Conservation (phyloP, 2,113 vertebrate species). For the Lichenostomus cassidix region DNA sequence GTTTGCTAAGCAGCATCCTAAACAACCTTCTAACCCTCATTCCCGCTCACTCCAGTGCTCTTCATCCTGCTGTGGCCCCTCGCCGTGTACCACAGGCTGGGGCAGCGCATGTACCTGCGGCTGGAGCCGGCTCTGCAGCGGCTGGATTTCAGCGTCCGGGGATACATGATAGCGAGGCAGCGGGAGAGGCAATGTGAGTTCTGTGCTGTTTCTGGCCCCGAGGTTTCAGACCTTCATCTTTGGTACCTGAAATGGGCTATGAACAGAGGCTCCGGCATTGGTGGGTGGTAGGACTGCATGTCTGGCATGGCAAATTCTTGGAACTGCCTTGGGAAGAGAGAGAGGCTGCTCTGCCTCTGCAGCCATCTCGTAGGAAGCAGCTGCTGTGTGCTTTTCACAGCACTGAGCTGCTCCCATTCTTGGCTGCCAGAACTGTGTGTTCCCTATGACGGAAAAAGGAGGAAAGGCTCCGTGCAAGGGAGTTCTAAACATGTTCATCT, state of each 20-base stretch:
- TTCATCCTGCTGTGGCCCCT: constrained; percentile 85
- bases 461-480: not conserved
- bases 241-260: not conserved
- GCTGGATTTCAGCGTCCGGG: constrained; percentile 88
- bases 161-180: constrained; percentile 90
- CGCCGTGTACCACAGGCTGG: constrained; percentile 83
- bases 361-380: not conserved
- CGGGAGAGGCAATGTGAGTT: constrained; percentile 89
- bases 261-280: rapidly evolving
- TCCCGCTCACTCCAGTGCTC: constrained; percentile 76
- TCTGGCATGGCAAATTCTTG: not conserved
- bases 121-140: constrained; percentile 91
- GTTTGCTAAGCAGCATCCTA: not conserved
- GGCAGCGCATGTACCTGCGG: constrained; percentile 77
- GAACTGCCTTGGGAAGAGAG: not conserved
- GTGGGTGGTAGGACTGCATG: not conserved
- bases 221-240: not conserved
- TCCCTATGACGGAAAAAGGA: not conserved
- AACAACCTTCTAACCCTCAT: not conserved
- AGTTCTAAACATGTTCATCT: not conserved
- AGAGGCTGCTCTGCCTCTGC: not conserved
- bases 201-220: not conserved
- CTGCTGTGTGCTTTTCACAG: not conserved
- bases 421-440: not conserved
- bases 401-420: not conserved